A percentile compares a stretch with the other conserved stretches of the same genome.
Conservation (phyloP, 2,113 vertebrate genomes). For the Lamprotornis superbus region DNA sequence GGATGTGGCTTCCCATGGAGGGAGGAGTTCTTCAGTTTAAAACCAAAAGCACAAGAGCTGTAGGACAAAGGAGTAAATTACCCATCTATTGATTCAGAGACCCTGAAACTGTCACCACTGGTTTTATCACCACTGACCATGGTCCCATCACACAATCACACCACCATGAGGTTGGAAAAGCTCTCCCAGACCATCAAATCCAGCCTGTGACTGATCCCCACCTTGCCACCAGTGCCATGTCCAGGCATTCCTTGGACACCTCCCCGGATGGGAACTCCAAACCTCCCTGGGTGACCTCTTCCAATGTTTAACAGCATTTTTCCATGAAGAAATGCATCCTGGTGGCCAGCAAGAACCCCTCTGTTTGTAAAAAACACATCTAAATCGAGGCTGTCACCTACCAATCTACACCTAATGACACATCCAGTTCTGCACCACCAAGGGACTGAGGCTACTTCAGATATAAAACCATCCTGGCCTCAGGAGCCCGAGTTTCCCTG, state of each 20-base stretch:
- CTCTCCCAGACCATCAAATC: not conserved
- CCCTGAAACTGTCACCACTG: not conserved
- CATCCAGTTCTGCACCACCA: rapidly evolving
- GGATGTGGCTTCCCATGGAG: rapidly evolving
- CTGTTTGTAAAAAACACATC: not conserved
- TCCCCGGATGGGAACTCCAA: not conserved
- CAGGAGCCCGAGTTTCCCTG: rapidly evolving
- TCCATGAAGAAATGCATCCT: not conserved
- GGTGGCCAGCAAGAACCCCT: not conserved
- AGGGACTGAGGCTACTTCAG: rapidly evolving
- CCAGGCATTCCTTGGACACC: not conserved
- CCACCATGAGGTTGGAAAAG: not conserved
- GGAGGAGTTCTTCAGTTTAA: not conserved
- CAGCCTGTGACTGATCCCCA: rapidly evolving
- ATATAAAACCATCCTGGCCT: rapidly evolving
- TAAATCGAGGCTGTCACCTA: not conserved
- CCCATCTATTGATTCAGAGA: rapidly evolving
- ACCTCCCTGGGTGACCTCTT: rapidly evolving
- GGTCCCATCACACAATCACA: not conserved
- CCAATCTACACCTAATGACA: rapidly evolving
- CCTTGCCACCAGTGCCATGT: rapidly evolving
- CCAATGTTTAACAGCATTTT: not conserved
- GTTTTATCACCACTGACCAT: not conserved
- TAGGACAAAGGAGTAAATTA: rapidly evolving
- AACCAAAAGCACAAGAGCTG: not conserved